Evolutionary conservation across 2,797 vertebrate genomes (phyloP).

Genomic region (Urophycis tenuis): DNA sequence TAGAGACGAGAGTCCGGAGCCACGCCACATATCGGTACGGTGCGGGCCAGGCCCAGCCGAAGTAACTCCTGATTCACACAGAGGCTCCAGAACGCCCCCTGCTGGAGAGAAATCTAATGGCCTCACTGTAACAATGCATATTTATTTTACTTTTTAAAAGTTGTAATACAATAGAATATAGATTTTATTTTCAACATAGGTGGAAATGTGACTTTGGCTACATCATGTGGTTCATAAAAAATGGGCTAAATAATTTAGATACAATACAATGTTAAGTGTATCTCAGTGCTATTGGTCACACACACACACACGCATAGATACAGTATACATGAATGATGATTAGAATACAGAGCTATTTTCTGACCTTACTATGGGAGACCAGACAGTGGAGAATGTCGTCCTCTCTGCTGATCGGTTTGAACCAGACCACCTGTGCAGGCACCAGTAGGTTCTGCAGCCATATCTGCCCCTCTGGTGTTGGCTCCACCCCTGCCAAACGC

Average conservation of each 20-base stretch:
- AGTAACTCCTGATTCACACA: slow-evolving; percentile 86
- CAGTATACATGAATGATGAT: too few relatives aligned
- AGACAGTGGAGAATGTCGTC: slow-evolving; percentile 76
- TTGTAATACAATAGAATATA: background rate
- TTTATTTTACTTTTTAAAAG: background rate
- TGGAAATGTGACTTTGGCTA: too few relatives aligned
- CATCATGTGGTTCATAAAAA: background rate
- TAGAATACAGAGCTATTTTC: slow-evolving; percentile 6
- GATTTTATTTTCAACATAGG: background rate
- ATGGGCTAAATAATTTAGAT: too few relatives aligned
- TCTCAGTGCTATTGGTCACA: background rate
- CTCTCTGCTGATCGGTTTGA: slow-evolving; percentile 82
- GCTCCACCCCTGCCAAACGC: slow-evolving; percentile 82
- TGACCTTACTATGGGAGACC: slow-evolving; percentile 67
- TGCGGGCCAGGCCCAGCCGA: slow-evolving; percentile 79
- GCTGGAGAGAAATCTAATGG: slow-evolving; percentile 33
- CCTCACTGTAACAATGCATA: background rate
- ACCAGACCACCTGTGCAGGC: slow-evolving; percentile 76
- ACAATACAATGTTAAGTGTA: background rate
- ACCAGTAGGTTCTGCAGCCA: slow-evolving; percentile 78
- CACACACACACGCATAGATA: background rate
- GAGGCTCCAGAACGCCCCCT: slow-evolving; percentile 71
- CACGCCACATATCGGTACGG: slow-evolving; percentile 70
- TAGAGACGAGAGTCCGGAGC: slow-evolving; percentile 69
- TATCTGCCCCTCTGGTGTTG: slow-evolving; percentile 68